Evolutionary conservation across 2,888 invertebrate genomes (phyloP).

Genomic region (Amitus sp.): DNA sequence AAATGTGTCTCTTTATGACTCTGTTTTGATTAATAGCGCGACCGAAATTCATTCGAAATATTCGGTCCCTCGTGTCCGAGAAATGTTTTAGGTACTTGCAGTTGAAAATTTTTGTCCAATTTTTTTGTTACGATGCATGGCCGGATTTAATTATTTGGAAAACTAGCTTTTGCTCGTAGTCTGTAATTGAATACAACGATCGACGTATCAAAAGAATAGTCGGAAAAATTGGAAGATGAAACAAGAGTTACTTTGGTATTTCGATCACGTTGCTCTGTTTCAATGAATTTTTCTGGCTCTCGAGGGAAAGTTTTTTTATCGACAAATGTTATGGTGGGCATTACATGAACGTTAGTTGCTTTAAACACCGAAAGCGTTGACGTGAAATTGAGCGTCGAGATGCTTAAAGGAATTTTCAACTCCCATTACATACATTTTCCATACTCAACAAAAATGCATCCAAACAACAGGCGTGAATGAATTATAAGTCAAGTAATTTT

Average conservation of each 20-base stretch:
- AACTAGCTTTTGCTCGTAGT: too few relatives aligned
- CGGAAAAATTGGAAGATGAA: background rate
- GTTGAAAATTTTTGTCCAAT: too few relatives aligned
- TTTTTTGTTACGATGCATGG: too few relatives aligned
- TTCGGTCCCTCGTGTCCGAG: too few relatives aligned
- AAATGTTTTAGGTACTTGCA: too few relatives aligned
- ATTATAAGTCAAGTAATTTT: too few relatives aligned
- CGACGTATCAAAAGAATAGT: constrained; percentile 7
- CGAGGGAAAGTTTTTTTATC: constrained; percentile 16
- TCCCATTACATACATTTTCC: constrained; percentile 10
- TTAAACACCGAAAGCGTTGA: constrained; percentile 8
- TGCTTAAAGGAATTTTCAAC: constrained; percentile 22
- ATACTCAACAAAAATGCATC: background rate
- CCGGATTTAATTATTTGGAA: too few relatives aligned
- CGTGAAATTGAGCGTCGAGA: constrained; percentile 29
- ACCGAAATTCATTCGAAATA: too few relatives aligned
- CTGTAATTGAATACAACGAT: too few relatives aligned
- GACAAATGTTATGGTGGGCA: constrained; percentile 7
- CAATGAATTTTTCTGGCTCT: constrained; percentile 22
- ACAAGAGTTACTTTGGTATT: constrained; percentile 19
- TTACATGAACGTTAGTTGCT: background rate
- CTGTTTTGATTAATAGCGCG: too few relatives aligned
- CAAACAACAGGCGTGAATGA: too few relatives aligned
- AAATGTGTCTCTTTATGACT: too few relatives aligned
- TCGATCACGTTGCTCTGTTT: constrained; percentile 20